phyloP scores from a whole-genome alignment of 2,888 invertebrate species.

The Allygus modestus region DNA sequence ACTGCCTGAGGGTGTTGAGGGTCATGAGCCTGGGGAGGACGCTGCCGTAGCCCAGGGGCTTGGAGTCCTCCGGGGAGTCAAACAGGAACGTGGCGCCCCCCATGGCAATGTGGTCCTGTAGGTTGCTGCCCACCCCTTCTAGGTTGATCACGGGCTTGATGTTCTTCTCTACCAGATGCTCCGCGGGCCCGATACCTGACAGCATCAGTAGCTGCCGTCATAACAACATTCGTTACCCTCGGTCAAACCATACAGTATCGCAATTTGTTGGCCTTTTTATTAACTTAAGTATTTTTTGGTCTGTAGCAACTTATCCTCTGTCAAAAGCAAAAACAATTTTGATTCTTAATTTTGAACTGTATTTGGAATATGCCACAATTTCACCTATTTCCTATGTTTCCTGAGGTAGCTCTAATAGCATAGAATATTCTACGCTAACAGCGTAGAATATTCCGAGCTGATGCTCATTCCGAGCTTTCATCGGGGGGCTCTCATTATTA shows the following conservation, averaged over 20 bases:
- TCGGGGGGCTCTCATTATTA: too few species aligned
- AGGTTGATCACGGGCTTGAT: constrained; percentile 80
- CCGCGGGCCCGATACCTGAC: constrained; percentile 86
- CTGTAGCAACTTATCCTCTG: too few species aligned
- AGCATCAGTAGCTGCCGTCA: constrained; percentile 84
- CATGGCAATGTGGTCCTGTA: constrained; percentile 90
- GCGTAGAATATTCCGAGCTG: too few species aligned
- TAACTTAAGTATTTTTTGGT: neutral
- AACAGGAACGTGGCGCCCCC: constrained; percentile 87
- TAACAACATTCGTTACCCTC: neutral
- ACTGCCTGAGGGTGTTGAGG: constrained; percentile 80
- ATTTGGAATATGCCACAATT: too few species aligned
- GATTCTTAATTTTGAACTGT: too few species aligned
- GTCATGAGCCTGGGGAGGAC: constrained; percentile 82
- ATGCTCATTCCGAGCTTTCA: too few species aligned
- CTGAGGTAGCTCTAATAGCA: too few species aligned
- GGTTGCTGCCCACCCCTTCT: constrained; percentile 87
- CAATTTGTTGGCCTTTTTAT: too few species aligned
- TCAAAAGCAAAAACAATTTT: too few species aligned
- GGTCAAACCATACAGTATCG: neutral
- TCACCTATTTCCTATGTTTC: too few species aligned
- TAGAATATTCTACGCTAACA: too few species aligned
- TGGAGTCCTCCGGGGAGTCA: constrained; percentile 78
- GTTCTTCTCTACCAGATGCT: constrained; percentile 79
- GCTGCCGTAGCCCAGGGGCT: constrained; percentile 79